Evolutionary conservation across 2,113 vertebrate genomes (phyloP).

Genomic region (Caracal caracal): DNA sequence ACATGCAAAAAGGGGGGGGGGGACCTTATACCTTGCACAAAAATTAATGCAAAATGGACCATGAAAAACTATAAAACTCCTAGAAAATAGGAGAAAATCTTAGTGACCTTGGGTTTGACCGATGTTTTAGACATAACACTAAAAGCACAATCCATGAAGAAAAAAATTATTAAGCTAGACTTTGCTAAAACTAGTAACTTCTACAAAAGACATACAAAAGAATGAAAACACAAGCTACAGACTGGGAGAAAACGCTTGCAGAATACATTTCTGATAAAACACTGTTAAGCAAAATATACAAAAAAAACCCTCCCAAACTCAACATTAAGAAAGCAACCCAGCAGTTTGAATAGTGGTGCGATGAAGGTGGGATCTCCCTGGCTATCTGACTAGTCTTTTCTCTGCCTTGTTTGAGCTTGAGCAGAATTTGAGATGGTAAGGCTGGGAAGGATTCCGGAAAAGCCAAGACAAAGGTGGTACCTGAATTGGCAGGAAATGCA

Average conservation of each 20-base stretch:
- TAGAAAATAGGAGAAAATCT: neutral
- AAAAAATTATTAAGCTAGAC: neutral
- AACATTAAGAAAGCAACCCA: neutral
- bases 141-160: neutral
- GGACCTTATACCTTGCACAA: neutral
- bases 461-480: conserved; percentile 83
- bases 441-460: too few relatives aligned
- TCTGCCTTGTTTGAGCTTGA: too few relatives aligned
- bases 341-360: too few relatives aligned
- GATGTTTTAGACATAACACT: neutral
- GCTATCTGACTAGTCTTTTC: too few relatives aligned
- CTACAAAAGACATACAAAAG: neutral
- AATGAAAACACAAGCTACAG: neutral
- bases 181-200: neutral
- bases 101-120: neutral
- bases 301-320: neutral
- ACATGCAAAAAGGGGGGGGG: neutral
- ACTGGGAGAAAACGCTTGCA: neutral
- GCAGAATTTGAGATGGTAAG: too few relatives aligned
- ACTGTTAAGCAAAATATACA: neutral
- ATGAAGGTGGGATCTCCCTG: too few relatives aligned
- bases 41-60: neutral
- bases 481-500: conserved; percentile 97
- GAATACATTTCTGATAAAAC: neutral
- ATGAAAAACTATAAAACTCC: neutral